Conservation (phyloP, 2,113 vertebrate genomes). For the Athene noctua region DNA sequence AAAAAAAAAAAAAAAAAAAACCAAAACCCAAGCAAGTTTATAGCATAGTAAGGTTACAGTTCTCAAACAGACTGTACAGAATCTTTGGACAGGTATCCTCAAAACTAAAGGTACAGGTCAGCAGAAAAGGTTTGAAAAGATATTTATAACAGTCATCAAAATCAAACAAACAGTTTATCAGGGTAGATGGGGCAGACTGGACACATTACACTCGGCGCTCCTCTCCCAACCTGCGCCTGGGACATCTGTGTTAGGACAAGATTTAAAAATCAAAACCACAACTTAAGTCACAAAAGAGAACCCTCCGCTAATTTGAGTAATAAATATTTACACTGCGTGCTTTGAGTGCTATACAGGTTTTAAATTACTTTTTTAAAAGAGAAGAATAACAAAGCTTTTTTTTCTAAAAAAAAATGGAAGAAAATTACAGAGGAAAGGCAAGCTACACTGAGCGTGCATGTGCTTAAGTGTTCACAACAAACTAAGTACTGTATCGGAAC, state of each 20-base stretch:
- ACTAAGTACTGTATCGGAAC: not conserved
- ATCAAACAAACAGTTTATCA: not conserved
- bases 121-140: conserved; percentile 2
- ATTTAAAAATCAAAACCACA: conserved; percentile 45
- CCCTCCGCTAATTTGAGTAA: conserved; percentile 66
- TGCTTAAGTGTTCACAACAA: not conserved
- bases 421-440: conserved; percentile 42
- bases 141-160: not conserved
- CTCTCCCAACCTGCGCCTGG: conserved; percentile 50
- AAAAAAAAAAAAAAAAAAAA: not conserved
- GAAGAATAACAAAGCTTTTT: conserved; percentile 52
- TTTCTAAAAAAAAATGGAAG: not conserved
- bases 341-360: conserved; percentile 80
- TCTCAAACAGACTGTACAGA: not conserved
- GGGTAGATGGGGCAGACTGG: conserved; percentile 56
- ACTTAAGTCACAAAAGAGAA: conserved; percentile 55
- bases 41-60: not conserved
- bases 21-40: not conserved
- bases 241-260: conserved; percentile 56
- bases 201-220: conserved; percentile 60
- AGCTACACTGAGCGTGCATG: not conserved
- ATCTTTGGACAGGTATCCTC: not conserved
- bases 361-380: conserved; percentile 68
- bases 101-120: not conserved
- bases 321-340: conserved; percentile 77